Base-by-base conservation (phyloP, 37 sponge, comb jelly and placozoan genomes). In the Aplysina aerophoba region DNA sequence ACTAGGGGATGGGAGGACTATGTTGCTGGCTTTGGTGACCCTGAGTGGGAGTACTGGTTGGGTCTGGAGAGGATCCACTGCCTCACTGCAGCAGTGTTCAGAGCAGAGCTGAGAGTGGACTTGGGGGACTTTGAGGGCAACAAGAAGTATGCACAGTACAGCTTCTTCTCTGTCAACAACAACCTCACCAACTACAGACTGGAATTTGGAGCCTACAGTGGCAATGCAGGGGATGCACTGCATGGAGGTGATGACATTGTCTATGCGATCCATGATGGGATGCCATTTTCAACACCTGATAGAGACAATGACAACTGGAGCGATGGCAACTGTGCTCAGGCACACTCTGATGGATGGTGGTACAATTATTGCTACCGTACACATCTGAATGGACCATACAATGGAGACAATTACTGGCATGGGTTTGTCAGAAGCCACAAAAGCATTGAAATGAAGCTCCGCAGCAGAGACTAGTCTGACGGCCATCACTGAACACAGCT, bases 21-120 rank as follows among this genome's bases (percentile, higher is more conserved):
- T 68, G 34, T 63, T 4, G 53, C 36, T 78, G 92, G 92, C 0
- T 92, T 92, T 80, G 92, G 92, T 15, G 55, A 80, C 20, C 83
- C 84, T 64, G 79, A 89, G 34, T 58, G 65, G n/a, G 89, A 86
- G 19, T 92, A 89, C 56, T 92, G 92, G 92, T 80, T 92, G 15
- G 92, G 92, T 15, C 65, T 92, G 84, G 84, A 92, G 20, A 82
- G 84, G 17, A 88, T 92, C 50, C 65, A 86, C 21, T 44, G 84
- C 16, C 34, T 92, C 2, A 92, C 92, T 20, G 68, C 89, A 19
- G 60, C n/a, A 20, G 39, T 12, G 1, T 79, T 37, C 15, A 59
- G 65, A 35, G 62, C 39, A 21, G 40, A 63, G 33, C 82, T 60
- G 62, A 64, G 65, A 36, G 39, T 64, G 21, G 62, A 81, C 56